Evolutionary conservation across 1,140 invertebrate genomes (phyloP).

Genomic region (Cyclina sinensis): DNA sequence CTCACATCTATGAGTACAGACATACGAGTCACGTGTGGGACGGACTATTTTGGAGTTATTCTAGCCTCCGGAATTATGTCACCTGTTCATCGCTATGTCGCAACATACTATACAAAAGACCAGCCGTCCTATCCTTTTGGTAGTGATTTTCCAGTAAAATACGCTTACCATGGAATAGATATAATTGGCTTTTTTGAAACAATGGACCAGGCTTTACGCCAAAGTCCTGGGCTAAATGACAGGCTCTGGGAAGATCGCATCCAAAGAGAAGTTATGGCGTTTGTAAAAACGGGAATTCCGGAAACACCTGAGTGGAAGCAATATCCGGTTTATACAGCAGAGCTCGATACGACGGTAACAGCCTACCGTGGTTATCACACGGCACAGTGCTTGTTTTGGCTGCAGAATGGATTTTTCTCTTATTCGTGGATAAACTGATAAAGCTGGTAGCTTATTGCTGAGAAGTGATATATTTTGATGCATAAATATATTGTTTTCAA

Average conservation of each 20-base stretch:
- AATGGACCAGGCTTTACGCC: slow-evolving; percentile 32
- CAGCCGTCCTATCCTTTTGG: slow-evolving; percentile 46
- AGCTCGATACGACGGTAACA: background rate
- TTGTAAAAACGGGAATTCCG: slow-evolving; percentile 31
- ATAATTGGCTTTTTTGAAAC: slow-evolving; percentile 69
- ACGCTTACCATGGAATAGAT: slow-evolving; percentile 73
- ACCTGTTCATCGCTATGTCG: slow-evolving; percentile 56
- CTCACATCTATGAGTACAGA: slow-evolving; percentile 42
- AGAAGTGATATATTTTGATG: too few species aligned
- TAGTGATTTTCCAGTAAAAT: slow-evolving; percentile 7
- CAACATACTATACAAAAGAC: background rate
- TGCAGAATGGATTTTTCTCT: slow-evolving; percentile 57
- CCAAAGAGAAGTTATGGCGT: slow-evolving; percentile 34
- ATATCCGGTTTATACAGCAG: slow-evolving; percentile 19
- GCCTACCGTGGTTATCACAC: slow-evolving; percentile 26
- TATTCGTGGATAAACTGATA: slow-evolving; percentile 63
- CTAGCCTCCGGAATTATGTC: slow-evolving; percentile 1
- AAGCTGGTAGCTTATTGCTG: too few species aligned
- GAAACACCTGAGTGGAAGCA: background rate
- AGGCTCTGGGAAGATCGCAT: slow-evolving; percentile 17
- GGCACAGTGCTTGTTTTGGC: slow-evolving; percentile 58
- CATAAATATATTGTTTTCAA: too few species aligned
- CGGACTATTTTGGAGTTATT: slow-evolving; percentile 41
- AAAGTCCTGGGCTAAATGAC: slow-evolving; percentile 14
- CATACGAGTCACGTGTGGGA: slow-evolving; percentile 37